Evolutionary conservation across 2,113 vertebrate genomes (phyloP).

Genomic region (Ibidorhyncha struthersii): DNA sequence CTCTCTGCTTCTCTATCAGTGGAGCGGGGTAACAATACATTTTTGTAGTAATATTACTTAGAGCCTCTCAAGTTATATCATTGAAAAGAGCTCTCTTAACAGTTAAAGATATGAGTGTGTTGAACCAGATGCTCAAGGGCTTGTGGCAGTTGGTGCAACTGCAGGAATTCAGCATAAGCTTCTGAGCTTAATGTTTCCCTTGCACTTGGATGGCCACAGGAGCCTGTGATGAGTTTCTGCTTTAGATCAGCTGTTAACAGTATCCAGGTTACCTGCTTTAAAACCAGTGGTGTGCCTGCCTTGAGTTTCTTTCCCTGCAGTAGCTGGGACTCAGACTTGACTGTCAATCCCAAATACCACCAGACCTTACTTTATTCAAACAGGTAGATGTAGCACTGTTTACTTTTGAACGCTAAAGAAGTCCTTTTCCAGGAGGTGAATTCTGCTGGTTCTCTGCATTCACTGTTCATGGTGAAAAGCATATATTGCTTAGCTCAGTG

Average conservation of each 20-base stretch:
- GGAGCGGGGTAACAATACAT: not conserved
- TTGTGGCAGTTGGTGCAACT: not conserved
- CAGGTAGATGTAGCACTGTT: fast-evolving
- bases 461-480: not conserved
- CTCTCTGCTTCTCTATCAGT: not conserved
- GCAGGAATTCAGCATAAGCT: not conserved
- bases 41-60: not conserved
- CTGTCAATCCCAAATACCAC: not conserved
- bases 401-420: not conserved
- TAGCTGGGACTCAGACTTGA: not conserved
- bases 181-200: not conserved
- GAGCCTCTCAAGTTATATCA: not conserved
- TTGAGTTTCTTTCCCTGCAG: not conserved
- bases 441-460: not conserved
- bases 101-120: not conserved
- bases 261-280: not conserved
- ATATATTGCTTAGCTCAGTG: not conserved
- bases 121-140: not conserved
- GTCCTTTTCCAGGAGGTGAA: not conserved
- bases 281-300: not conserved
- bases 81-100: not conserved
- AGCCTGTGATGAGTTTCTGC: not conserved
- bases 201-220: not conserved
- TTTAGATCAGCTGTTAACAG: not conserved
- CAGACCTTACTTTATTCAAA: not conserved